Percentiles rank a stretch among this genome's conserved stretches.
These are phyloP conservation scores for Lasiommata megera DNA, from an alignment of 2,888 invertebrate genomes.

Conservation along the genomic window DNA sequence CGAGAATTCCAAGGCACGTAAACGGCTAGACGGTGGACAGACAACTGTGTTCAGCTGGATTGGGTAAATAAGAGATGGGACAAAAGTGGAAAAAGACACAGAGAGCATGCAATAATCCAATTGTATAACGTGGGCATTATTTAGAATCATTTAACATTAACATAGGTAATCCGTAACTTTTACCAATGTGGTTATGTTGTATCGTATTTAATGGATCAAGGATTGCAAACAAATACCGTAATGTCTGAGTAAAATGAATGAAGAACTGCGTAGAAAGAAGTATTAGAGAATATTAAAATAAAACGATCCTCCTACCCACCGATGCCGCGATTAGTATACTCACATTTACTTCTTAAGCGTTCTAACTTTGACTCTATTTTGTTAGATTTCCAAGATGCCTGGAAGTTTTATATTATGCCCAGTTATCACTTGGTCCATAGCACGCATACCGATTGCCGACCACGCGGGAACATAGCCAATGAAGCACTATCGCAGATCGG, in stretches of 20 bases:
- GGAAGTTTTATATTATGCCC: background rate
- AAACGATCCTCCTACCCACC: too few species aligned
- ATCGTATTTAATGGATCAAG: too few species aligned
- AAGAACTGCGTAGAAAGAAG: too few species aligned
- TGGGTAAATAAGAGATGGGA: conserved; percentile 25
- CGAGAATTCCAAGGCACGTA: conserved; percentile 67
- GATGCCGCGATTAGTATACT: too few species aligned
- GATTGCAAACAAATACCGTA: too few species aligned
- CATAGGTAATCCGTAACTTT: too few species aligned
- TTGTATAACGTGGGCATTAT: background rate
- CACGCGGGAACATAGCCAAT: conserved; percentile 70
- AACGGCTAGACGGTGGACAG: conserved; percentile 75
- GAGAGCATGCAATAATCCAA: background rate
- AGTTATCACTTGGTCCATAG: background rate
- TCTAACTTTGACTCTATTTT: too few species aligned
- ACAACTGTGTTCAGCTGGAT: conserved; percentile 43
- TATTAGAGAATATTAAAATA: too few species aligned
- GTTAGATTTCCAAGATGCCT: background rate
- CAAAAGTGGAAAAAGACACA: conserved; percentile 42
- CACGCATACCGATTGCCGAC: conserved; percentile 61
- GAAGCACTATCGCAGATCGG: conserved; percentile 36
- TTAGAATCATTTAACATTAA: too few species aligned
- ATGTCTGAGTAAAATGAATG: too few species aligned
- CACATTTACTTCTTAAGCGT: too few species aligned
- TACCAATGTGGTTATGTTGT: too few species aligned